Evolutionary conservation across 2,113 vertebrate species (phyloP).

Genomic region (Colistium nudipinnis): DNA sequence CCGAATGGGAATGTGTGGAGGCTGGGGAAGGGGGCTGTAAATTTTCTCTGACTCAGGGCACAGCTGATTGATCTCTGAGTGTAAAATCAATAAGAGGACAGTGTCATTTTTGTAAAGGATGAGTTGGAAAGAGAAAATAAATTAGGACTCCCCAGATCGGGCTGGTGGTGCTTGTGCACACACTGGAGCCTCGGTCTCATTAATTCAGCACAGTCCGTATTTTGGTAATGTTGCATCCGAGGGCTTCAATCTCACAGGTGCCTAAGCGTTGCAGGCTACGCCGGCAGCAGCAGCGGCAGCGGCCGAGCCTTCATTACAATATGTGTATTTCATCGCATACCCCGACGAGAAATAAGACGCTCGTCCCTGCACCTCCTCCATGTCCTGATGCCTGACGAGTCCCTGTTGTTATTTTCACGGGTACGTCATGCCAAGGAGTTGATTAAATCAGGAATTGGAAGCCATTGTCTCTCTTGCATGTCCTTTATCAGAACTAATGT

Average conservation of each 20-base stretch:
- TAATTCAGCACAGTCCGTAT: slow-evolving; percentile 92
- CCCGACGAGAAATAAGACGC: slow-evolving; percentile 81
- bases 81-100: slow-evolving; percentile 99
- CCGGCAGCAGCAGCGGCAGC: slow-evolving; percentile 71
- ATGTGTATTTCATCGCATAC: slow-evolving; percentile 88
- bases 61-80: slow-evolving; percentile 99
- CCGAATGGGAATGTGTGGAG: slow-evolving; percentile 59
- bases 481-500: slow-evolving; percentile 88
- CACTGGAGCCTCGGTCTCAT: slow-evolving; percentile 80
- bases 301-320: slow-evolving; percentile 84
- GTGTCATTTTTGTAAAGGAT: slow-evolving; percentile 99
- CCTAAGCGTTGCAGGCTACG: too few relatives aligned
- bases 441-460: slow-evolving; percentile 95
- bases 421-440: slow-evolving; percentile 87
- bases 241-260: slow-evolving; percentile 93
- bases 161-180: slow-evolving; percentile 61
- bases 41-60: slow-evolving; percentile 98
- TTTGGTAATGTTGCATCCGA: slow-evolving; percentile 89
- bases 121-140: slow-evolving; percentile 96
- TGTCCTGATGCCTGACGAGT: slow-evolving; percentile 88
- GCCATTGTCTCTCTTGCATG: slow-evolving; percentile 85
- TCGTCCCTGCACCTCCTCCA: slow-evolving; percentile 78
- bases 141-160: slow-evolving; percentile 93
- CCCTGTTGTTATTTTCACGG: slow-evolving; percentile 91
- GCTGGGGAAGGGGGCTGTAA: slow-evolving; percentile 81